A percentile compares a stretch with the other conserved stretches of the same genome.
These are phyloP conservation scores for Sanderia malayensis DNA, from an alignment of 30 jellyfish, hydroid and myxozoan genomes.

Conservation along the genomic window DNA sequence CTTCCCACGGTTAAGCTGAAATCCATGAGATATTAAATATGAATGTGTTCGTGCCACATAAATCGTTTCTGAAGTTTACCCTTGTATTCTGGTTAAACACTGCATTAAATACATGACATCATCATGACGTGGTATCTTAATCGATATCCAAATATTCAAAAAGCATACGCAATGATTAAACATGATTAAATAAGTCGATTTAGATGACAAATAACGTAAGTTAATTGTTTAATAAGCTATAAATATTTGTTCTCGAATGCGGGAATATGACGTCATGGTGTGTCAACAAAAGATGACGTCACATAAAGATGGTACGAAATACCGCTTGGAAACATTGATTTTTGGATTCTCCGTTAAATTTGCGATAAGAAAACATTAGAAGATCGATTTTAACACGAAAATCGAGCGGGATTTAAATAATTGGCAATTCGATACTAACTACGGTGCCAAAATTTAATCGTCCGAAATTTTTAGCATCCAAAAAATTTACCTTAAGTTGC, in stretches of 20 bases:
- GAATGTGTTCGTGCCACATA: not conserved
- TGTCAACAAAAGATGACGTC: slow-evolving; percentile 7
- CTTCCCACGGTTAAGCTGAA: slow-evolving; percentile 3
- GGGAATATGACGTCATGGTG: slow-evolving; percentile 17
- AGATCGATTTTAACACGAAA: slow-evolving; percentile 16
- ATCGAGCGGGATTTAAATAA: slow-evolving; percentile 23
- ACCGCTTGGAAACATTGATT: slow-evolving; percentile 15
- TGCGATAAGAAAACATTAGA: slow-evolving; percentile 8
- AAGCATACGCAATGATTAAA: slow-evolving; percentile 16
- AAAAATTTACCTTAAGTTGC: no score
- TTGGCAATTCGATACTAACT: slow-evolving; percentile 16
- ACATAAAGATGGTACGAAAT: slow-evolving; percentile 17
- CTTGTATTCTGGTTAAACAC: not conserved
- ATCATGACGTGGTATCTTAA: slow-evolving; percentile 18
- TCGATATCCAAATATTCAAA: slow-evolving; percentile 11
- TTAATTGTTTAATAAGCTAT: slow-evolving; percentile 3
- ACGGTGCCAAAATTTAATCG: no score
- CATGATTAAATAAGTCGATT: not conserved
- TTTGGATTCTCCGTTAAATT: slow-evolving; percentile 11
- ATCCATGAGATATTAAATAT: not conserved
- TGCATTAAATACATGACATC: slow-evolving; percentile 5
- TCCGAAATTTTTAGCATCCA: no score
- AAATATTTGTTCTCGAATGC: slow-evolving; percentile 2
- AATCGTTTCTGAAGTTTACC: not conserved
- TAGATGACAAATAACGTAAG: slow-evolving; percentile 6